Percentiles rank a stretch among this genome's conserved stretches.
These are phyloP conservation scores for Eulemur rubriventer DNA, from an alignment of 2,797 vertebrate genomes.

Conservation along the genomic window DNA sequence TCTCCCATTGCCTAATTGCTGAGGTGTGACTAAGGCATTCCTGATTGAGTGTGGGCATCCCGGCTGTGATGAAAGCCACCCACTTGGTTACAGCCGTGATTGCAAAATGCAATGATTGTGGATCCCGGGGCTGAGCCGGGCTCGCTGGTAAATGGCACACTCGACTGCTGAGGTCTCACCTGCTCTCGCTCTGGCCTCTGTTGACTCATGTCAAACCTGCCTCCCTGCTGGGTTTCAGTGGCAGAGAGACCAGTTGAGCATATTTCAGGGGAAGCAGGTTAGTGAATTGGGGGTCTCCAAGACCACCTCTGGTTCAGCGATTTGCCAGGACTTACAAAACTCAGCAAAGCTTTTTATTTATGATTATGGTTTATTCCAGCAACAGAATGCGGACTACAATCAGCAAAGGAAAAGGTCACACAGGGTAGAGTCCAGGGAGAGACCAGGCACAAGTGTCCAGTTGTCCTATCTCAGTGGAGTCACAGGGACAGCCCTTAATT, in stretches of 20 bases:
- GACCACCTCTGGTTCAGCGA: background rate
- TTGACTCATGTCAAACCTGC: background rate
- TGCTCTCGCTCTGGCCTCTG: background rate
- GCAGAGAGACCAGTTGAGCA: background rate
- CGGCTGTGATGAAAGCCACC: background rate
- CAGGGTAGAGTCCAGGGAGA: background rate
- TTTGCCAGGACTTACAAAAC: background rate
- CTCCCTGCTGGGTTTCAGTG: background rate
- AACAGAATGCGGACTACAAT: background rate
- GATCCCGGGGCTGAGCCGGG: background rate
- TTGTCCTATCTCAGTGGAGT: background rate
- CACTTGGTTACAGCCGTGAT: background rate
- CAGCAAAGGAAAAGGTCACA: background rate
- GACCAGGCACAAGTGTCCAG: background rate
- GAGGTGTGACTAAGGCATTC: background rate
- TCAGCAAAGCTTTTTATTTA: background rate
- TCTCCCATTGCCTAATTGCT: background rate
- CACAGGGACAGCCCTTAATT: fast-evolving
- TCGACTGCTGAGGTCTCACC: background rate
- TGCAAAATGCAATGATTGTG: background rate
- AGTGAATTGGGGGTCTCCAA: background rate
- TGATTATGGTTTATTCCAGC: background rate
- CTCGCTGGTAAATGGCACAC: background rate
- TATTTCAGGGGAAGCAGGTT: background rate
- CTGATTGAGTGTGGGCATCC: background rate